Percentiles rank a stretch among this genome's conserved stretches.
Conservation (phyloP, 2,888 invertebrate species). For the Tipula vernalis region DNA sequence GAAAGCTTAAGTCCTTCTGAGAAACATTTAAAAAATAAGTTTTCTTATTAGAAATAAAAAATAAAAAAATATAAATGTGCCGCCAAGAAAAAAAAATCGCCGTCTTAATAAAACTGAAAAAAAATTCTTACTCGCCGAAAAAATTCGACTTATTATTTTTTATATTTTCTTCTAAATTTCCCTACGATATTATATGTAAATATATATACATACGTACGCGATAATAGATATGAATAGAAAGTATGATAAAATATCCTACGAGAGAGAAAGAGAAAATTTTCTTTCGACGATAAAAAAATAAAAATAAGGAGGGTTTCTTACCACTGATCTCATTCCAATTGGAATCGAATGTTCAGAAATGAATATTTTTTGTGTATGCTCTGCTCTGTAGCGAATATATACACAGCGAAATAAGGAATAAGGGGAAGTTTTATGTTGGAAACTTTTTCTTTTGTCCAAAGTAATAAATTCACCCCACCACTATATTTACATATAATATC, state of each 20-base stretch:
- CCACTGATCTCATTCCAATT: background rate
- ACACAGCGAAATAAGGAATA: background rate
- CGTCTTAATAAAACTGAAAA: slow-evolving; percentile 12
- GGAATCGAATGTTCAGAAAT: background rate
- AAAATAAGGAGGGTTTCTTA: background rate
- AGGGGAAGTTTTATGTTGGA: background rate
- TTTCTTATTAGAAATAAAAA: slow-evolving; percentile 16
- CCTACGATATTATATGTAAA: background rate
- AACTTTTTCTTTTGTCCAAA: background rate
- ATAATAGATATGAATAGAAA: slow-evolving; percentile 11
- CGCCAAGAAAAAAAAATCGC: slow-evolving; percentile 13
- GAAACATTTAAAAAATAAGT: slow-evolving; percentile 8
- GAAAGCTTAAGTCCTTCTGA: slow-evolving; percentile 9
- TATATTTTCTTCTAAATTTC: background rate
- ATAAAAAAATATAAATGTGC: background rate
- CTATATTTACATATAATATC: background rate
- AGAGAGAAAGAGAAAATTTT: slow-evolving; percentile 6
- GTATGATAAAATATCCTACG: slow-evolving; percentile 14
- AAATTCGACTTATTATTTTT: background rate
- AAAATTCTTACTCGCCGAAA: background rate
- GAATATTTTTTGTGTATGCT: background rate
- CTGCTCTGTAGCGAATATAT: background rate
- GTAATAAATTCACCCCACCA: background rate
- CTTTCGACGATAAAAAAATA: background rate
- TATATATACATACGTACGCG: background rate